Evolutionary conservation across 2,797 vertebrate species (phyloP), one percentile per base, ranked within the genome.

Genomic region (Aldrovandia affinis): DNA sequence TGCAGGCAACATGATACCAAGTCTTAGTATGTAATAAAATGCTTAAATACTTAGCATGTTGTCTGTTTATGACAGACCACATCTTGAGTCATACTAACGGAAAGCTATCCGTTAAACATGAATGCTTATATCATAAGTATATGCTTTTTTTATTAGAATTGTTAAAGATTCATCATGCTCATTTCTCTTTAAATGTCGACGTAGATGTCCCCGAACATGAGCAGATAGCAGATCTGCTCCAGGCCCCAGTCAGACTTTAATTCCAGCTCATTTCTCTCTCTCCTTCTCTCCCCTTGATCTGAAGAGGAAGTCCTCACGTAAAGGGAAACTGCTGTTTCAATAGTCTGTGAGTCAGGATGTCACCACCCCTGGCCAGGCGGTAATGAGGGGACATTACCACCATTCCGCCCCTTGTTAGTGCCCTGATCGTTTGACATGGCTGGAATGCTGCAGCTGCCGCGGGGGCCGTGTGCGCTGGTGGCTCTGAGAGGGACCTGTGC

Each of bases 301-400:
- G 59, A 86, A n/a, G 86, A 87, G 93, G 92, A 93, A 94, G 92
- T 94, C 78, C 83, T 84, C 89, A 90, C 89, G 82, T 84, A 94
- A 94, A 88, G 93, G 94, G 93, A 95, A 95, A 91, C 88, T 91
- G 92, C 93, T 94, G 92, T 93, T 94, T 95, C 92, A 94, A 94
- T 93, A 92, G 91, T 91, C 90, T 88, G 90, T 91, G 91, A 90
- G 91, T 93, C 94, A 95, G 95, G 95, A 96, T 96, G 95, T 96
- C 95, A 94, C 95, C 95, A 94, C 94, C 91, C 91, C 88, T 86
- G 87, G 83, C 90, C 88, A 90, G 91, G 90, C 88, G 89, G 92
- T 94, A 94, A 94, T 94, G 93, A 94, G 95, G 91, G 92, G 93
- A 93, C 90, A 91, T 92, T 87, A 91, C 91, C 88, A 84, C 86